Base-by-base conservation (phyloP, 2,113 vertebrate species). In the Merops nubicus region DNA sequence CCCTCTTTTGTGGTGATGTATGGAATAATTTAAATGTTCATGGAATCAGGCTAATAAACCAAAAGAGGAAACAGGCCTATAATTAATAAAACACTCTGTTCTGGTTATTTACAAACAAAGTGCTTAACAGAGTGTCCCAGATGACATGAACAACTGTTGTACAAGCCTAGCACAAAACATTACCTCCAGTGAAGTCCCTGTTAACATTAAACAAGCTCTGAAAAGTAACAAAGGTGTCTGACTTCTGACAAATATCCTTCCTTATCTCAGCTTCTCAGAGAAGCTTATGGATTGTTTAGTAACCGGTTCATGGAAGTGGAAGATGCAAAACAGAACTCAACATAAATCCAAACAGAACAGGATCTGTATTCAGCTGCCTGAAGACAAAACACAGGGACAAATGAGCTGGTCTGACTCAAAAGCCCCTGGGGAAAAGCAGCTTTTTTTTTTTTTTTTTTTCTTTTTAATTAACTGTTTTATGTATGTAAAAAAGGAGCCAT, bases 381-480 rank as follows among this genome's bases (percentile, higher is more conserved):
- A 89, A 89, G 72, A 62, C 9, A 42, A 85, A 62, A 91, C 47
- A 45, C 0, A 38, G 38, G 67, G 73, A 90, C 82, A 88, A 60
- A 87, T 8, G 53, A 84, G 62, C 90, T 62, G 45, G 43, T 56
- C 57, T 92, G 86, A 85, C 50, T 77, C 70, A 83, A 78, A 97
- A 85, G 69, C 74, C 78, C 65, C 45, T 0, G 0, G 0, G 51
- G 65, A 68, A 90, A 85, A 70, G 59, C n/a, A 64, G 59, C 31
- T 51, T 64, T 72, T 96, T 63, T n/a, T n/a, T 72, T 43, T n/a
- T 43, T 67, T 5, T 48, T 72, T 43, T n/a, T 31, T 3, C 15
- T 77, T 91, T 88, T 70, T 82, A 90, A 85, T 94, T 85, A 72
- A 62, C 51, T 56, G 22, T 3, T 92, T 95, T 86, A 84, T 78